Evolutionary conservation across 1,140 invertebrate species (phyloP).

Genomic region (Steinernema khuongi): DNA sequence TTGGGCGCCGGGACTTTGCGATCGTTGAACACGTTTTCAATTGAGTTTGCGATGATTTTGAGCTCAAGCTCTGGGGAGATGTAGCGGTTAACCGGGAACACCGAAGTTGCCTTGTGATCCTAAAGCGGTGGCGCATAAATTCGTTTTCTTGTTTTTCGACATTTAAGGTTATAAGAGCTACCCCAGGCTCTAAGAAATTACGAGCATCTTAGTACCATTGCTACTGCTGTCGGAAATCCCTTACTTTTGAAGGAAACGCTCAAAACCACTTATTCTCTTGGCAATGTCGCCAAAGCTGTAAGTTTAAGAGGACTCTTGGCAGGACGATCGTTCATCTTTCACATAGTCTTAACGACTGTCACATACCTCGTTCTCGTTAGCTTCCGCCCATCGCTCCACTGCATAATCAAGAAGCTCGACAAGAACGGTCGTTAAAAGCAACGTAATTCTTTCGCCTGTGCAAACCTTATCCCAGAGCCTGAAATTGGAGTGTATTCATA

Average conservation of each 20-base stretch:
- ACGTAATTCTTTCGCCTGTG: not conserved
- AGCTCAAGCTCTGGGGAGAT: not conserved
- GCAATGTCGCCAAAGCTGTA: no score
- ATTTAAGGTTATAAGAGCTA: no score
- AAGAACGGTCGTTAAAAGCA: not conserved
- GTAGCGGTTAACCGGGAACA: constrained; percentile 9
- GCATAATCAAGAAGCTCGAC: not conserved
- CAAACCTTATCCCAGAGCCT: not conserved
- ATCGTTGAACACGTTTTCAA: not conserved
- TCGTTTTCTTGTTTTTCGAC: no score
- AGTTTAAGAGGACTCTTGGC: no score
- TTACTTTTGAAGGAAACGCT: no score
- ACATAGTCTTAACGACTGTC: no score
- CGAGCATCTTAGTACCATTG: no score
- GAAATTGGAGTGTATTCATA: not conserved
- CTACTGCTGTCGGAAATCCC: no score
- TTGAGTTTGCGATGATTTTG: not conserved
- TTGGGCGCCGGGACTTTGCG: not conserved
- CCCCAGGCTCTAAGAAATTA: no score
- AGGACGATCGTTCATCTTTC: no score
- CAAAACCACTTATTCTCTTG: no score
- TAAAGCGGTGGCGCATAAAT: no score
- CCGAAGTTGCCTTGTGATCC: not conserved
- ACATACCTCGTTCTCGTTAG: not conserved
- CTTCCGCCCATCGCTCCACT: not conserved